phyloP scores from a whole-genome alignment of 1,140 invertebrate species.

The Drosophila kikkawai region DNA sequence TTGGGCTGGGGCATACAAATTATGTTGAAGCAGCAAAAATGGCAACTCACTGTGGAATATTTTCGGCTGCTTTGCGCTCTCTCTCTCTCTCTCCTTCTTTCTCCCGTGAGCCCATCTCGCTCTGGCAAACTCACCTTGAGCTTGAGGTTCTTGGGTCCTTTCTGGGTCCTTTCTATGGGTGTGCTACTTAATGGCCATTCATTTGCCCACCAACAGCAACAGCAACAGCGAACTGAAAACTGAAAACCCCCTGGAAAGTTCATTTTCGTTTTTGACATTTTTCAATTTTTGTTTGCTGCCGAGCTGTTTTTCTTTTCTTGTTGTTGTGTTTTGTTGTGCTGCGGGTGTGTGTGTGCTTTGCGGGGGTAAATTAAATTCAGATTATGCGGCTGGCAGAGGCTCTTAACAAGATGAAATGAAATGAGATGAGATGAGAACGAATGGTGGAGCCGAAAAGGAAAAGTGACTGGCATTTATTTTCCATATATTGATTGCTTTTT shows the following conservation, averaged over 20 bases:
- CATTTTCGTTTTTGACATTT: conserved; percentile 79
- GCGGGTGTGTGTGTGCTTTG: conserved; percentile 30
- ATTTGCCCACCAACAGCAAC: conserved; percentile 30
- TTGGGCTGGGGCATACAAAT: conserved; percentile 48
- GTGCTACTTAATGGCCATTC: conserved; percentile 64
- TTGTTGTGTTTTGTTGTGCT: conserved; percentile 13
- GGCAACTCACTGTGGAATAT: conserved; percentile 72
- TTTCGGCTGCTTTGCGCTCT: conserved; percentile 26
- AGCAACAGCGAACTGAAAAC: conserved; percentile 11
- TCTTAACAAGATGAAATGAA: conserved; percentile 69
- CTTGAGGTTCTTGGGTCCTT: conserved; percentile 40
- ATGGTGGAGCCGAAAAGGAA: conserved; percentile 28
- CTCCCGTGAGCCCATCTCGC: background rate
- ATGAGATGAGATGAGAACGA: conserved; percentile 45
- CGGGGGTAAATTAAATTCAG: conserved; percentile 77
- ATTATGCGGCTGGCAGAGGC: conserved; percentile 57
- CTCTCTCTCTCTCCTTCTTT: background rate
- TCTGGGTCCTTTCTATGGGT: conserved; percentile 28
- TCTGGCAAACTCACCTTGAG: conserved; percentile 55
- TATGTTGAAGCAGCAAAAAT: conserved; percentile 70
- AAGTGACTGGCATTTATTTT: conserved; percentile 80
- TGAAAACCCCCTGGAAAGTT: conserved; percentile 55
- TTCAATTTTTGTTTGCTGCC: conserved; percentile 63
- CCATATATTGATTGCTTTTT: conserved; percentile 82
- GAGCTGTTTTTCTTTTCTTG: conserved; percentile 12